These are phyloP conservation scores for Conus canariensis DNA, from an alignment of 2,888 invertebrate genomes.

Conservation along the genomic window DNA sequence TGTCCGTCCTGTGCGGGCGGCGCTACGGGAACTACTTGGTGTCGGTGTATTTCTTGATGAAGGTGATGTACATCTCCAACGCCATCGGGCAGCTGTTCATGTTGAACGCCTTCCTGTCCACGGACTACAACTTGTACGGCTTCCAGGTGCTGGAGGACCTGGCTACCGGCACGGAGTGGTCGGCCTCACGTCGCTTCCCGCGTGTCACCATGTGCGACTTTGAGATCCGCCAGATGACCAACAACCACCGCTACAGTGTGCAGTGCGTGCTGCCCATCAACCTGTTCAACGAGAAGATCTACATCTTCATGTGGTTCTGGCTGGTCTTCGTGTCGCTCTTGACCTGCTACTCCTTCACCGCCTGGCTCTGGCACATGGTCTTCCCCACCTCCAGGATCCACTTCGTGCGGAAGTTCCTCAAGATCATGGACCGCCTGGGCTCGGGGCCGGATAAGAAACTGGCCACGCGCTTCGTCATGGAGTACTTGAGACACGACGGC, in stretches of 20 bases:
- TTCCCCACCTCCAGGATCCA: slow-evolving; percentile 77
- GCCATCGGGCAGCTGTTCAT: slow-evolving; percentile 80
- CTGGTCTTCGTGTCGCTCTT: slow-evolving; percentile 74
- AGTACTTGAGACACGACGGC: slow-evolving; percentile 77
- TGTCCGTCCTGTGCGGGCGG: slow-evolving; percentile 76
- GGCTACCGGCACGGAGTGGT: slow-evolving; percentile 76
- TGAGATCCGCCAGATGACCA: slow-evolving; percentile 75
- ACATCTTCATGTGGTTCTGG: slow-evolving; percentile 79
- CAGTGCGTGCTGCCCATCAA: slow-evolving; percentile 75
- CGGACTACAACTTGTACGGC: slow-evolving; percentile 77
- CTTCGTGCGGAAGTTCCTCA: slow-evolving; percentile 79
- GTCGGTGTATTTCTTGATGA: slow-evolving; percentile 78
- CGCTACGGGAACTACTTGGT: slow-evolving; percentile 80
- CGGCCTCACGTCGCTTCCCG: slow-evolving; percentile 74
- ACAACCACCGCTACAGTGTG: slow-evolving; percentile 73
- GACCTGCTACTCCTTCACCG: slow-evolving; percentile 71
- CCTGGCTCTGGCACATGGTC: slow-evolving; percentile 77
- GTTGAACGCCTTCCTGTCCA: slow-evolving; percentile 80
- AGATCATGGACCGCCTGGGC: slow-evolving; percentile 78
- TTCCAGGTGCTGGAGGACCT: slow-evolving; percentile 79
- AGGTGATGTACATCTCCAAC: slow-evolving; percentile 78
- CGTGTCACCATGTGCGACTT: slow-evolving; percentile 78
- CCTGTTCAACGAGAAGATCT: slow-evolving; percentile 77
- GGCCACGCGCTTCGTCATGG: slow-evolving; percentile 76
- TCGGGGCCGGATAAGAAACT: slow-evolving; percentile 74